Conservation (phyloP, 2,797 vertebrate genomes). For the Anguilla obscura region DNA sequence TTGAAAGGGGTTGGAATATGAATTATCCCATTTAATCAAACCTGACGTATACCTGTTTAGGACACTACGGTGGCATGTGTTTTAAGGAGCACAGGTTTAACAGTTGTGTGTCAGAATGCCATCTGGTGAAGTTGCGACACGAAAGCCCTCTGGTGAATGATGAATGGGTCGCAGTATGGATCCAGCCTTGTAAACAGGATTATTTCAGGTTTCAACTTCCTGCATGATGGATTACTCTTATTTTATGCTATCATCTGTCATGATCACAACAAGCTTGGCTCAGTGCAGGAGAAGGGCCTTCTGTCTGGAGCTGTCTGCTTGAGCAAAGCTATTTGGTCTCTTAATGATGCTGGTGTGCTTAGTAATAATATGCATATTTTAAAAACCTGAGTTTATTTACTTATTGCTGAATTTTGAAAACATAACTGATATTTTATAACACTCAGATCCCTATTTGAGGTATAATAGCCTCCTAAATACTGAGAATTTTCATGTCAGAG, state of each 20-base stretch:
- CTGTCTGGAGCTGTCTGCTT: background rate
- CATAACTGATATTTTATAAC: background rate
- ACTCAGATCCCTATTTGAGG: background rate
- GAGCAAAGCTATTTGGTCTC: background rate
- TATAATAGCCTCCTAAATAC: background rate
- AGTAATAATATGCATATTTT: background rate
- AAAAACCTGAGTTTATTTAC: background rate
- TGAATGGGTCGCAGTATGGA: conserved; percentile 4
- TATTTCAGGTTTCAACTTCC: background rate
- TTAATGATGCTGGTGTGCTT: background rate
- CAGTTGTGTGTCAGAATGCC: background rate
- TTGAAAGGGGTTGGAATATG: background rate
- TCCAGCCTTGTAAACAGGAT: conserved; percentile 1
- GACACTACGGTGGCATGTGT: background rate
- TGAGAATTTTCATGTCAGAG: background rate
- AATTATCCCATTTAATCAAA: background rate
- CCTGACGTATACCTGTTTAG: background rate
- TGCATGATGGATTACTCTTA: background rate
- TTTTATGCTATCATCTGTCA: conserved; percentile 5
- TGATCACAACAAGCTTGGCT: conserved; percentile 7
- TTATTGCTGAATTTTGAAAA: background rate
- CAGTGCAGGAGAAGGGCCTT: background rate
- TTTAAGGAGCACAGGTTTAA: background rate
- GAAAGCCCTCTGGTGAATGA: conserved; percentile 15
- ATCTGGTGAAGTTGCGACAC: background rate